Evolutionary conservation across 2,888 invertebrate species (phyloP).

Genomic region (Hydropsyche betteni): DNA sequence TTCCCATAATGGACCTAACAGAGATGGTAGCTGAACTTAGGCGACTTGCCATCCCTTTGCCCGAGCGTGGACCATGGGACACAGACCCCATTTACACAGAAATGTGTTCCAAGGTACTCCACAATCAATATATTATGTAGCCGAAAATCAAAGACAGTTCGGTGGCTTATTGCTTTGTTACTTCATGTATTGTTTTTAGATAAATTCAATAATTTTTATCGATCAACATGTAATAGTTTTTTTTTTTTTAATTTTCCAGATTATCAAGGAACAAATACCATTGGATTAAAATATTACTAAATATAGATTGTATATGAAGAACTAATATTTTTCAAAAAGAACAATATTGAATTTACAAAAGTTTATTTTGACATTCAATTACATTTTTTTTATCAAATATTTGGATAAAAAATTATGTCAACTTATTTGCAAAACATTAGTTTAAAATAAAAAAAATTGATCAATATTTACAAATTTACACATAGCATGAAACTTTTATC

Average conservation of each 20-base stretch:
- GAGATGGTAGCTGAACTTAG: constrained; percentile 89
- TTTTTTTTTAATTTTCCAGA: constrained; percentile 64
- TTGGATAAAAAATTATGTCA: too few relatives aligned
- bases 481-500: too few relatives aligned
- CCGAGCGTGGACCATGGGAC: constrained; percentile 83
- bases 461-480: too few relatives aligned
- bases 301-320: background rate
- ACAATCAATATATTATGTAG: background rate
- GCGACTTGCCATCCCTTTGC: constrained; percentile 83
- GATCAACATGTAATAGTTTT: background rate
- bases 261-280: constrained; percentile 78
- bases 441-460: too few relatives aligned
- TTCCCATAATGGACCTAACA: constrained; percentile 85
- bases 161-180: constrained; percentile 49
- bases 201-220: background rate
- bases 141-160: constrained; percentile 27
- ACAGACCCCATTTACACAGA: constrained; percentile 85
- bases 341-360: too few relatives aligned
- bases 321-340: too few relatives aligned
- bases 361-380: too few relatives aligned
- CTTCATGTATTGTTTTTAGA: constrained; percentile 14
- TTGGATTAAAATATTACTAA: constrained; percentile 64
- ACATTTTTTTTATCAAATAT: too few relatives aligned
- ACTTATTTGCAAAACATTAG: too few relatives aligned
- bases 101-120: constrained; percentile 84